Conservation (phyloP, 2,797 vertebrate species). For the Fistularia tabacaria region DNA sequence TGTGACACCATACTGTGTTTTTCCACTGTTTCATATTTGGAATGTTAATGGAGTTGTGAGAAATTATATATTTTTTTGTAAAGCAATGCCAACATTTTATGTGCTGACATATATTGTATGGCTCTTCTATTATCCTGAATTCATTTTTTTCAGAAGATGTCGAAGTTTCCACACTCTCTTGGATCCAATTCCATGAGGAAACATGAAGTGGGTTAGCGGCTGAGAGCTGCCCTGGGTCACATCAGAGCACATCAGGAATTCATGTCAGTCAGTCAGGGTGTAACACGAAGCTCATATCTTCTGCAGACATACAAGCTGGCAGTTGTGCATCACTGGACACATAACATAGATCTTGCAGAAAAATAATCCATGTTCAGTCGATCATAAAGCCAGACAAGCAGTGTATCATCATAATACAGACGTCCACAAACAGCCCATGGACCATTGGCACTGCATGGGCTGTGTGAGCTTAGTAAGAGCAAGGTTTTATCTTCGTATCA, state of each 20-base stretch:
- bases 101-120: no score
- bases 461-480: no score
- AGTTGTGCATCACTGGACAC: conserved; percentile 1
- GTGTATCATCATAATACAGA: conserved; percentile 8
- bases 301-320: conserved; percentile 15
- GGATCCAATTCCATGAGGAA: conserved; percentile 1
- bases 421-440: background rate
- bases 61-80: no score
- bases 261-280: conserved; percentile 5
- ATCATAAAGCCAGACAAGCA: background rate
- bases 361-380: background rate
- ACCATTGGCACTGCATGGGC: no score
- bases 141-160: no score
- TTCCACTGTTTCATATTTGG: no score
- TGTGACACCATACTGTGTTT: no score
- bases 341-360: background rate
- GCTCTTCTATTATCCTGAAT: no score
- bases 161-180: background rate
- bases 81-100: no score
- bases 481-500: background rate
- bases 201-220: conserved; percentile 24
- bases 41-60: no score
- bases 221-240: conserved; percentile 15
- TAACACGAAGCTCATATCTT: conserved; percentile 21
- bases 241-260: conserved; percentile 15